These are phyloP conservation scores for Alethe castanea DNA, from an alignment of 2,113 vertebrate species.

Conservation along the genomic window DNA sequence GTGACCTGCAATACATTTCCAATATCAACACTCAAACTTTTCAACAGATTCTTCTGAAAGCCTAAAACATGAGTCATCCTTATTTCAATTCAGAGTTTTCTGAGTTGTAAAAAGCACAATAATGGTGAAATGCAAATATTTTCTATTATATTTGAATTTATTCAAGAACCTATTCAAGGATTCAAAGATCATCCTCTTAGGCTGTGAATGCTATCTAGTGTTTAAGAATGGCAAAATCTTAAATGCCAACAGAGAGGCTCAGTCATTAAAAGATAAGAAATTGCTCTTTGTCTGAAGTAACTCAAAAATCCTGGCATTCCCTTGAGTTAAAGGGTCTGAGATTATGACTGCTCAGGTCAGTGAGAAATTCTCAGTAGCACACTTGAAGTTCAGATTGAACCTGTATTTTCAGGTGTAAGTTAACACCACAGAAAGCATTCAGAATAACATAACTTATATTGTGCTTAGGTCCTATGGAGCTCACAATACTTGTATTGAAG, in stretches of 20 bases:
- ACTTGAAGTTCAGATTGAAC: not conserved
- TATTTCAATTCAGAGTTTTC: not conserved
- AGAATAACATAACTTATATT: not conserved
- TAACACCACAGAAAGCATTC: not conserved
- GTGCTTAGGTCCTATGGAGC: not conserved
- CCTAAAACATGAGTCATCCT: not conserved
- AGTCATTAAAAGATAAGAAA: not conserved
- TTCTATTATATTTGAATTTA: not conserved
- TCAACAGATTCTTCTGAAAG: not conserved
- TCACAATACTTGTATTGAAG: not conserved
- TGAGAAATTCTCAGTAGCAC: not conserved
- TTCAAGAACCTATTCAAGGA: not conserved
- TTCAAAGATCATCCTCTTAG: not conserved
- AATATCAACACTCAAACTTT: not conserved
- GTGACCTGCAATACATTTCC: not conserved
- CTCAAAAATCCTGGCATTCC: not conserved
- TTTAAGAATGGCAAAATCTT: not conserved
- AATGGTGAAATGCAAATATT: not conserved
- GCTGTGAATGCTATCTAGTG: not conserved
- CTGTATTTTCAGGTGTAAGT: not conserved
- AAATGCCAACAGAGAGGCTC: not conserved
- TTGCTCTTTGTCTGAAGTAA: not conserved
- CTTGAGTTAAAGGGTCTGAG: not conserved
- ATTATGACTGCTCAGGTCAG: not conserved
- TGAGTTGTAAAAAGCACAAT: not conserved